These are phyloP conservation scores for Clusia tigrina DNA, from an alignment of 2,888 invertebrate genomes.

Conservation along the genomic window DNA sequence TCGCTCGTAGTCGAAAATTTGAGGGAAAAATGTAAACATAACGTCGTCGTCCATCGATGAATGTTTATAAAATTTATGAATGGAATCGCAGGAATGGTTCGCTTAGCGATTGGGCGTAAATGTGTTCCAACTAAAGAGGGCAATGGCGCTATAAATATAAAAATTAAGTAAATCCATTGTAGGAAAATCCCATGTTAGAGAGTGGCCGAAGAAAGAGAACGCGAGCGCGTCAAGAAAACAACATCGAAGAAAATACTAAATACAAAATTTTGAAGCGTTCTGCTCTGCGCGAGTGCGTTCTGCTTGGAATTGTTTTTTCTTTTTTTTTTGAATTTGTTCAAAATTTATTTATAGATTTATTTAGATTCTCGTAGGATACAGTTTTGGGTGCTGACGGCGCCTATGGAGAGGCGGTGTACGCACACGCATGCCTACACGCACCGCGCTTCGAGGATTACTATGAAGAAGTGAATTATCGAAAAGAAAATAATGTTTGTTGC, in stretches of 20 bases:
- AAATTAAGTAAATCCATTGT: conserved; percentile 13
- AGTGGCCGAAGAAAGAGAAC: background rate
- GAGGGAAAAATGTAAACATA: conserved; percentile 28
- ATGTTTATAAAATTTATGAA: conserved; percentile 25
- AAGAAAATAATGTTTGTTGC: background rate
- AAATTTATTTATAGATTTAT: conserved; percentile 11
- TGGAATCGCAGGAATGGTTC: conserved; percentile 12
- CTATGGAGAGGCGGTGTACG: background rate
- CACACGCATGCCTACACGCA: background rate
- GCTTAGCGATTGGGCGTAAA: background rate
- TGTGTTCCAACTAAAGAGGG: conserved; percentile 20
- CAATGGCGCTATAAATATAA: conserved; percentile 19
- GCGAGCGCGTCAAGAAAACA: conserved; percentile 7
- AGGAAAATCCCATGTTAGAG: background rate
- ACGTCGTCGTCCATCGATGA: background rate
- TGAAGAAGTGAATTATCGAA: conserved; percentile 6
- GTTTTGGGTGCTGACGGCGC: background rate
- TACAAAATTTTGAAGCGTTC: no score
- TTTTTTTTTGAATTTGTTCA: no score
- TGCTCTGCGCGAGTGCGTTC: background rate
- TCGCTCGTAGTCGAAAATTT: background rate
- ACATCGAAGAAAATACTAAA: no score
- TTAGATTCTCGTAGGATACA: background rate
- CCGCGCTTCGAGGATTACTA: background rate
- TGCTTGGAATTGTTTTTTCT: conserved; percentile 4